These are phyloP conservation scores for Campylorhamphus procurvoides DNA, from an alignment of 2,113 vertebrate species.

Conservation along the genomic window DNA sequence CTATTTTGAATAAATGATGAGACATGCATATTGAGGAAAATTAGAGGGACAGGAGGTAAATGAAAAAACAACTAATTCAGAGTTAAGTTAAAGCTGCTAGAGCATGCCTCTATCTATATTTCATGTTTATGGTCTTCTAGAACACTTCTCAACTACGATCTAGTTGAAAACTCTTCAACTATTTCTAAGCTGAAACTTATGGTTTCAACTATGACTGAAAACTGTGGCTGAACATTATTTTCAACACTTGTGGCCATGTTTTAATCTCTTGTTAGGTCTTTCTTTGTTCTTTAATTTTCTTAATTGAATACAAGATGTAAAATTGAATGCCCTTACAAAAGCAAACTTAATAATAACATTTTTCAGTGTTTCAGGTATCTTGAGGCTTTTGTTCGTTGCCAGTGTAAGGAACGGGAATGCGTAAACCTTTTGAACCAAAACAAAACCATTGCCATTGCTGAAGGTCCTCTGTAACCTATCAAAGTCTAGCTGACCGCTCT, in stretches of 20 bases:
- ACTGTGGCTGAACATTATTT: not conserved
- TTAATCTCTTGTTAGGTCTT: not conserved
- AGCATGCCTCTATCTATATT: not conserved
- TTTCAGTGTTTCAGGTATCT: not conserved
- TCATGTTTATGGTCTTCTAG: not conserved
- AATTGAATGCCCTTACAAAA: not conserved
- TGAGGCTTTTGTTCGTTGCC: not conserved
- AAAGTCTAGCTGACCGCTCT: not conserved
- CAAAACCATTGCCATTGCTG: not conserved
- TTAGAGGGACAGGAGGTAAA: not conserved
- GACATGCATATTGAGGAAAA: not conserved
- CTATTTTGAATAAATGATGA: not conserved
- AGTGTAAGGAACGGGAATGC: fast-evolving
- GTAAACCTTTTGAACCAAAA: not conserved
- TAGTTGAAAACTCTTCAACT: not conserved
- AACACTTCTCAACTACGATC: not conserved
- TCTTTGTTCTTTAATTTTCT: not conserved
- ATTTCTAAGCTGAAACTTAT: not conserved
- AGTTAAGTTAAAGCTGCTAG: not conserved
- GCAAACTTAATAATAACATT: not conserved
- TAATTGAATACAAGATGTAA: not conserved
- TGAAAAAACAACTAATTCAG: not conserved
- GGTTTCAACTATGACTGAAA: not conserved
- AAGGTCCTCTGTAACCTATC: not conserved
- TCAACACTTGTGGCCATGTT: not conserved